Base-by-base conservation (phyloP, 2,888 invertebrate species). In the Caprella mutica region DNA sequence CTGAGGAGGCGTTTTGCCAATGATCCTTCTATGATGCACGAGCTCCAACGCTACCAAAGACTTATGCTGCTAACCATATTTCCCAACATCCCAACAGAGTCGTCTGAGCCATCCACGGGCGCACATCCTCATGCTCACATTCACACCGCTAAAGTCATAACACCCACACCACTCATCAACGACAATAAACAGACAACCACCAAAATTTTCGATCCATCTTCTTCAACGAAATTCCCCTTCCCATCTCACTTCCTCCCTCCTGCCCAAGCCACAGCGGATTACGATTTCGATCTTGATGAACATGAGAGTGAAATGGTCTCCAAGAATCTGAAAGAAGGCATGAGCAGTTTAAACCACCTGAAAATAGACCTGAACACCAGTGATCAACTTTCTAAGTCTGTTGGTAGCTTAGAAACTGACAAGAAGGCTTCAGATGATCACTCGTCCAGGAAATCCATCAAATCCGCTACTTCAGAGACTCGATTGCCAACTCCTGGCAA, bases 21-120 rank as follows among this genome's bases (percentile, higher is more conserved):
- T 29, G 61, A 61, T 52, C 61, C 61, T 3, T 51, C 48, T 38
- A 61, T 61, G 61, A 61, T 61, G 61, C 44, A 54, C 30, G 61
- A 61, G 27, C 38, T 61, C 6, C 50, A 55, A 19, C 48, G 61
- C 9, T 61, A 61, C 55, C 51, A 53, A 29, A 55, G 46, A n/a
- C 33, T 61, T 3, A 61, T 61, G 61, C 38, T 61, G n/a, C 40
- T 57, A 38, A 61, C 61, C 6, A 50, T 57, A 14, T 40, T 61
- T 3, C 61, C 61, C n/a, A 26, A 50, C 39, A 61, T 61, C 40
- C 26, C 61, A 21, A 48, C 17, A 2, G 29, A 48, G 4, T 54
- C 44, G 8, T 50, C 27, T 8, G 51, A 50, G 26, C 23, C 40
- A n/a, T n/a, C 21, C 26, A 30, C 48, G 5, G n/a, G 12, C n/a